Conservation (phyloP, 2,797 vertebrate species). For the Periparus ater region DNA sequence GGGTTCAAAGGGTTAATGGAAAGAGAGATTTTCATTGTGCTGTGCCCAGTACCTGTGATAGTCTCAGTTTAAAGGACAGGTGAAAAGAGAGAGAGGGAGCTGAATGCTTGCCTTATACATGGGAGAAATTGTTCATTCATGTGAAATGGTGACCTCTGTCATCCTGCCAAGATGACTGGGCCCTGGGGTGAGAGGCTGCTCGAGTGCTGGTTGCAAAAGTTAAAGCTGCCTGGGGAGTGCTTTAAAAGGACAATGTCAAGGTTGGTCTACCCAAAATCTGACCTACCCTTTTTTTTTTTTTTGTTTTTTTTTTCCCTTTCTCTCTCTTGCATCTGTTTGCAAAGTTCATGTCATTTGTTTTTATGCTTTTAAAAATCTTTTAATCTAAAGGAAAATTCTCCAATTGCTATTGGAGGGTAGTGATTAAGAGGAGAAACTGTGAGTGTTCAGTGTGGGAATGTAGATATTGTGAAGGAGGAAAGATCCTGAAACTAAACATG, state of each 20-base stretch:
- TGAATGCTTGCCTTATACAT: neutral
- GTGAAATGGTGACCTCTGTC: slow-evolving; percentile 77
- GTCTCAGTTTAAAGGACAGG: slow-evolving; percentile 14
- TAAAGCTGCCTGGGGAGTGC: slow-evolving; percentile 67
- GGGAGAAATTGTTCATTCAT: slow-evolving; percentile 74
- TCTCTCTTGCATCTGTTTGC: slow-evolving; percentile 42
- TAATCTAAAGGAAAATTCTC: neutral
- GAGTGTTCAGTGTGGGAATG: neutral
- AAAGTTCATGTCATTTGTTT: slow-evolving; percentile 40
- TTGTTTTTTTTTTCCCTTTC: neutral
- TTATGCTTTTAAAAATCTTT: neutral
- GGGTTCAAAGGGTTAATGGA: slow-evolving; percentile 30
- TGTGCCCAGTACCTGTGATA: neutral
- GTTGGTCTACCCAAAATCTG: slow-evolving; percentile 62
- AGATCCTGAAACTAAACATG: neutral
- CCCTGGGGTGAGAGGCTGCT: slow-evolving; percentile 46
- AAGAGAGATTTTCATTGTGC: neutral
- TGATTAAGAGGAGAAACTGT: neutral
- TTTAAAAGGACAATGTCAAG: slow-evolving; percentile 73
- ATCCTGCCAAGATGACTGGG: slow-evolving; percentile 60
- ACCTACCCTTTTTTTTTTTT: slow-evolving; percentile 18
- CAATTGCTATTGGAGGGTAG: slow-evolving; percentile 6
- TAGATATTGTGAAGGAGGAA: neutral
- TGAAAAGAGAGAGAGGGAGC: slow-evolving; percentile 16
- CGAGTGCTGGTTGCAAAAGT: slow-evolving; percentile 43